Base-by-base conservation (phyloP, 2,797 vertebrate species). In the Tympanoctomys barrerae region DNA sequence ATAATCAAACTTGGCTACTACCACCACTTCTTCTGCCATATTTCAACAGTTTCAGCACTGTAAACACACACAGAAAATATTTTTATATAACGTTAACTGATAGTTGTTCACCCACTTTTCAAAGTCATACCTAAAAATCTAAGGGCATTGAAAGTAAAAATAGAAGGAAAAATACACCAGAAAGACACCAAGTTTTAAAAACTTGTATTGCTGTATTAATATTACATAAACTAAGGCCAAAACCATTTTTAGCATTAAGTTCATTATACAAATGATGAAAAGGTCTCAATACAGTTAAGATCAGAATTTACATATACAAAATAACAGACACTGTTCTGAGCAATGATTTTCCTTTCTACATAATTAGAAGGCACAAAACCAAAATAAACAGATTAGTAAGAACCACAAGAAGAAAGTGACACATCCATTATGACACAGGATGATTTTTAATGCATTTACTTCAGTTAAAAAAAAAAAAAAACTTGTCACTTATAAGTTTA, bases 21-120 rank as follows among this genome's bases (percentile, higher is more conserved):
- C 99, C 96, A 99, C 99, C 98, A 99, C 99, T 98, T 99, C 99
- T 98, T 99, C 99, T 97, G 99, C 99, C 99, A 99, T 99, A 98
- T 99, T 99, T 98, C 97, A 98, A 97, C 97, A 96, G 94, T 88
- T 91, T 97, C 92, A 97, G 96, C 95, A 98, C 99, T 99, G 96
- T 52, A 97, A 96, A 90, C 39, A 84, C 49, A 98, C 0, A 97
- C 0, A 97, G 87, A 86, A 91, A 97, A 96, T 46, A 90, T n/a
- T 93, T 93, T 83, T 82, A 90, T 31, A 39, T 68, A 64, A 94
- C 70, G 71, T 54, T 93, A 18, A 70, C 14, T 71, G 94, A 3
- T 33, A 94, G 59, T 3, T 28, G 12, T 89, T 21, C 79, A 88
- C 12, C 88, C 24, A 8, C 70, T 92, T 92, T 89, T 75, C 36